Evolutionary conservation across 2,888 invertebrate genomes (phyloP).

Genomic region (Norana najaformis): DNA sequence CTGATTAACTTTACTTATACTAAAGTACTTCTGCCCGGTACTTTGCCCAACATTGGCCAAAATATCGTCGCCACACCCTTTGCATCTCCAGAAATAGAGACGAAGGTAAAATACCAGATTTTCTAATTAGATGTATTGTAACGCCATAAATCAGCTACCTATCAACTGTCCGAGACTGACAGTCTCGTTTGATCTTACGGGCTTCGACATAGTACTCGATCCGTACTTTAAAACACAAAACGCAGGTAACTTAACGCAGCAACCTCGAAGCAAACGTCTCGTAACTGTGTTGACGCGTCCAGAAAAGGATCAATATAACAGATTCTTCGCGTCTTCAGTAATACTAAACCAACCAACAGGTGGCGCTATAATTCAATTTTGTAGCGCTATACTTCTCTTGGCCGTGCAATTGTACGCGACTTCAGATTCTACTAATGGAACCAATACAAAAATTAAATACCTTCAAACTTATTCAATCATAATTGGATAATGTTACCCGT

Average conservation of each 20-base stretch:
- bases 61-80: background rate
- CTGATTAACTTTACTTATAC: too few relatives aligned
- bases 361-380: background rate
- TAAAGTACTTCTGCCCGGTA: too few relatives aligned
- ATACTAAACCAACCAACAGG: background rate
- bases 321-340: background rate
- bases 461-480: too few relatives aligned
- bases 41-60: background rate
- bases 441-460: too few relatives aligned
- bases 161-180: background rate
- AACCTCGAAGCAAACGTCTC: background rate
- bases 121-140: background rate
- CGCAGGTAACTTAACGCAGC: background rate
- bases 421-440: too few relatives aligned
- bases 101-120: background rate
- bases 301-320: too few relatives aligned
- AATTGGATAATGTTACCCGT: too few relatives aligned
- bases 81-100: background rate
- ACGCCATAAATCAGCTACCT: background rate
- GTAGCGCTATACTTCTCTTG: background rate
- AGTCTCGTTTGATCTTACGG: background rate
- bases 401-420: background rate
- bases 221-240: background rate
- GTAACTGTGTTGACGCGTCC: too few relatives aligned
- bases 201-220: background rate